Evolutionary conservation across 2,888 invertebrate species (phyloP).

Genomic region (Eucriotettix oculatus): DNA sequence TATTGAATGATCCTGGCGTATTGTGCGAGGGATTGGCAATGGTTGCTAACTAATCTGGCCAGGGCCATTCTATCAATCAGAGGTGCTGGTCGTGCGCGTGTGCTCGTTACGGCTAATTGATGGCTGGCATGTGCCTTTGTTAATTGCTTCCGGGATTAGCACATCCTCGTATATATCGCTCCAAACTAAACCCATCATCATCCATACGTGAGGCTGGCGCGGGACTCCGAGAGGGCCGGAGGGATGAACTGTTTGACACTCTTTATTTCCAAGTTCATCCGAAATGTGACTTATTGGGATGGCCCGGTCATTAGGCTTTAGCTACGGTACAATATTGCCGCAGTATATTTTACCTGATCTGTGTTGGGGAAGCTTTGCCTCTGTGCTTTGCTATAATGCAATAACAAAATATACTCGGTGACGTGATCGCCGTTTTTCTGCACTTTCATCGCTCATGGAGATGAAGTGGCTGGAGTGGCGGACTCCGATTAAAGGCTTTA

Average conservation of each 20-base stretch:
- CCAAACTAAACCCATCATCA: constrained; percentile 12
- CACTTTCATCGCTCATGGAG: too few species aligned
- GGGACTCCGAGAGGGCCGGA: not conserved
- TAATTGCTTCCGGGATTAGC: constrained; percentile 24
- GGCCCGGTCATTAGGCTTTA: constrained; percentile 8
- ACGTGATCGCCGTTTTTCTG: too few species aligned
- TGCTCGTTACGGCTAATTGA: constrained; percentile 24
- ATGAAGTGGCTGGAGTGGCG: too few species aligned
- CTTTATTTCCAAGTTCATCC: constrained; percentile 11
- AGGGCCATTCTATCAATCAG: constrained; percentile 20
- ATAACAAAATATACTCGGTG: too few species aligned
- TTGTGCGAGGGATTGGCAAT: constrained; percentile 2
- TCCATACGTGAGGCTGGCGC: constrained; percentile 2
- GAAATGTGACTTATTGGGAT: constrained; percentile 11
- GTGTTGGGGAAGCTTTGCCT: too few species aligned
- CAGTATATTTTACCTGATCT: not conserved
- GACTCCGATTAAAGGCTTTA: too few species aligned
- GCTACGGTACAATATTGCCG: not conserved
- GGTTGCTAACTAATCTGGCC: constrained; percentile 10
- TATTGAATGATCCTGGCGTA: constrained; percentile 6
- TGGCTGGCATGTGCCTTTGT: constrained; percentile 23
- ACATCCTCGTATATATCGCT: constrained; percentile 10
- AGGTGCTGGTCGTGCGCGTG: constrained; percentile 13
- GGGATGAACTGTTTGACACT: constrained; percentile 3
- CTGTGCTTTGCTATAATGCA: too few species aligned